Percentiles rank a stretch among this genome's conserved stretches.
phyloP scores from a whole-genome alignment of 1,140 invertebrate genomes.

The Eupeodes corollae region DNA sequence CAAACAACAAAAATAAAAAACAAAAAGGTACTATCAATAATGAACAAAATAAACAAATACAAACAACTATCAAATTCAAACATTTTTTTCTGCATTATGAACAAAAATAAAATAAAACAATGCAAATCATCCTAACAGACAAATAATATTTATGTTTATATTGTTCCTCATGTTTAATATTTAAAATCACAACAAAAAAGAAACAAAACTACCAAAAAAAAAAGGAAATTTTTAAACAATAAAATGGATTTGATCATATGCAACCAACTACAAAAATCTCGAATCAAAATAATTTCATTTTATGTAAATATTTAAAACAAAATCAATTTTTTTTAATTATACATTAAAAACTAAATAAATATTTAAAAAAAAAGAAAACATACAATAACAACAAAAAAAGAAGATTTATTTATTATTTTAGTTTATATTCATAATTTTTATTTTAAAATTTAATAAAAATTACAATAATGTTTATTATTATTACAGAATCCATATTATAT shows the following conservation, averaged over 20 bases:
- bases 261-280: no score
- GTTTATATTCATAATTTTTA: not conserved
- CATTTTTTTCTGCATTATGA: not conserved
- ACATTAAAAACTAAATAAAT: not conserved
- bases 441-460: not conserved
- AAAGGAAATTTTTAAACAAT: slow-evolving; percentile 1
- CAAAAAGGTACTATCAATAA: slow-evolving; percentile 1
- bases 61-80: not conserved
- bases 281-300: slow-evolving; percentile 1
- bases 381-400: not conserved
- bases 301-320: slow-evolving; percentile 1
- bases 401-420: not conserved
- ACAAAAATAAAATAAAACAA: not conserved
- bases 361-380: not conserved
- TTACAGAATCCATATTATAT: not conserved
- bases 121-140: not conserved
- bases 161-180: no score
- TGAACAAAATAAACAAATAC: not conserved
- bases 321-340: slow-evolving; percentile 1
- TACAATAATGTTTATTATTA: not conserved
- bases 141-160: no score
- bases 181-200: not conserved
- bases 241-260: not conserved
- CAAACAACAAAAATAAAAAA: not conserved
- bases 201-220: not conserved